Conservation (phyloP, 92 coral and sea anemone genomes). For the Phymanthus crucifer region DNA sequence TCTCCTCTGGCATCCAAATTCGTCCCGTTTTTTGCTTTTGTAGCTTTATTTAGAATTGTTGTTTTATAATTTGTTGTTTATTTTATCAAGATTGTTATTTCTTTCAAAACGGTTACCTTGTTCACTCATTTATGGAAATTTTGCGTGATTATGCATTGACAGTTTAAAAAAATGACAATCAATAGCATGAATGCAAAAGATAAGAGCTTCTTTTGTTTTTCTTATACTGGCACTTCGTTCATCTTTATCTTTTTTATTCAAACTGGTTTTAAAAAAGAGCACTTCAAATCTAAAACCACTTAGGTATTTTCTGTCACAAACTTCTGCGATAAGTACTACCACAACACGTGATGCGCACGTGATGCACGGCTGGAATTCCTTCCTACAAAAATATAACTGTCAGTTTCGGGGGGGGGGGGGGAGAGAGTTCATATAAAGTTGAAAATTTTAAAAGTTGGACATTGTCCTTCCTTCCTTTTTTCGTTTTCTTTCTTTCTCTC, state of each 20-base stretch:
- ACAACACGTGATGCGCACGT: not conserved
- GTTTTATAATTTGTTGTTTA: not conserved
- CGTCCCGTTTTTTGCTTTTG: no score
- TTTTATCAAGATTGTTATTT: not conserved
- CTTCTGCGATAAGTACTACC: not conserved
- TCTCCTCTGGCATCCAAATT: no score
- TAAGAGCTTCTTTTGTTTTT: conserved; percentile 2
- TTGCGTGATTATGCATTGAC: conserved; percentile 2
- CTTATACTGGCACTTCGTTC: not conserved
- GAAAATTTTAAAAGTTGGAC: not conserved
- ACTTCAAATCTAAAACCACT: not conserved
- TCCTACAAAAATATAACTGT: not conserved
- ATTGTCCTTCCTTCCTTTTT: not conserved
- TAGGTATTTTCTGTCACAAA: not conserved
- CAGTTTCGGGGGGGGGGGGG: no score
- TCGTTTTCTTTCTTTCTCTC: not conserved
- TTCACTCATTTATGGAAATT: not conserved
- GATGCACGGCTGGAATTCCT: not conserved
- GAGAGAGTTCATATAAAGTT: no score
- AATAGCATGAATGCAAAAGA: not conserved
- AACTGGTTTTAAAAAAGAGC: conserved; percentile 1
- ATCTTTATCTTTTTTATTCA: not conserved
- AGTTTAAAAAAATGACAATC: not conserved
- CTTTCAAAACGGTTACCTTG: not conserved
- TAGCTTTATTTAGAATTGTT: not conserved